These are phyloP conservation scores for Sebastes oblongus DNA, from an alignment of 2,797 vertebrate genomes.

Conservation along the genomic window DNA sequence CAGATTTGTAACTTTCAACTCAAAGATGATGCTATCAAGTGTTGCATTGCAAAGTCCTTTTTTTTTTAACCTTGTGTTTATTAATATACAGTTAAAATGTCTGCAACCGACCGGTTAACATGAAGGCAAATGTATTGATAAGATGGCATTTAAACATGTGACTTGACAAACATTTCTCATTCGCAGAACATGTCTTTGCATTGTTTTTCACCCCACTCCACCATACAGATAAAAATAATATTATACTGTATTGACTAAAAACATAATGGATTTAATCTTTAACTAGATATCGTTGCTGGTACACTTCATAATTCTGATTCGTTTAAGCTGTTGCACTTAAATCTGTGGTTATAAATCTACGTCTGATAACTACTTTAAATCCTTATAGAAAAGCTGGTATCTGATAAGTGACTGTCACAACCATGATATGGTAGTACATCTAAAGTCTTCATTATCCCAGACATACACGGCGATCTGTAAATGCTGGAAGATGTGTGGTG, in stretches of 20 bases:
- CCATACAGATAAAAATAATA: background rate
- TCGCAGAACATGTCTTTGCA: background rate
- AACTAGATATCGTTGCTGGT: background rate
- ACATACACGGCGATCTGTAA: constrained; percentile 27
- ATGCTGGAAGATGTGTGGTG: constrained; percentile 46
- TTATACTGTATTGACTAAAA: background rate
- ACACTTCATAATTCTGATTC: background rate
- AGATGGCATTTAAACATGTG: background rate
- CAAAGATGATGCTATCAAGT: background rate
- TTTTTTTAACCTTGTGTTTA: background rate
- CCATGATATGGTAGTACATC: background rate
- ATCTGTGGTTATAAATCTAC: background rate
- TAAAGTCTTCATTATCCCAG: constrained; percentile 32
- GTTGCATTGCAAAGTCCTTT: background rate
- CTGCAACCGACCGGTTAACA: too few species aligned
- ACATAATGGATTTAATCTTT: background rate
- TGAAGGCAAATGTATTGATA: background rate
- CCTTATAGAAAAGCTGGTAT: background rate
- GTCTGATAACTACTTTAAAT: background rate
- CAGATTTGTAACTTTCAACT: background rate
- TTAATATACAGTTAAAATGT: background rate
- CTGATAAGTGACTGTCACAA: background rate
- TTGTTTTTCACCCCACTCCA: background rate
- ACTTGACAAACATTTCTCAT: background rate
- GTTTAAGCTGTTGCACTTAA: background rate